A percentile compares a stretch with the other conserved stretches of the same genome.
These are phyloP conservation scores for Lamellibrachia luymesi DNA, from an alignment of 1,140 invertebrate genomes.

Conservation along the genomic window DNA sequence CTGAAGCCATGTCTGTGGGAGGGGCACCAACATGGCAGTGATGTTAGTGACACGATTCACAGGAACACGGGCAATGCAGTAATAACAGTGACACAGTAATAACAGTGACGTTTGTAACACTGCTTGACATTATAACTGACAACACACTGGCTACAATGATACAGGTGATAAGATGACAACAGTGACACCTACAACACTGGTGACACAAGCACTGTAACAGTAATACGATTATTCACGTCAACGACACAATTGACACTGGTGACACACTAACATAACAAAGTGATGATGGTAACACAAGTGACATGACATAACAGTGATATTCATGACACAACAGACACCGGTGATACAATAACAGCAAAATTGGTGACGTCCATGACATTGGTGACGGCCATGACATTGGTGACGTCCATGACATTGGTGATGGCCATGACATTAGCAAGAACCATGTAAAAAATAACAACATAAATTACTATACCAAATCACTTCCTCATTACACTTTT, in stretches of 20 bases:
- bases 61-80: neutral
- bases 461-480: neutral
- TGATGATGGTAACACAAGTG: too few species aligned
- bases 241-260: neutral
- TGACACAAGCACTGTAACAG: neutral
- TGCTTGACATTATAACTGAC: neutral
- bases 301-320: too few species aligned
- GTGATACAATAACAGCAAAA: too few species aligned
- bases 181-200: neutral
- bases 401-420: neutral
- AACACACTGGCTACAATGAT: neutral
- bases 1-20: slow-evolving; percentile 62
- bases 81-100: neutral
- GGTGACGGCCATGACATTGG: too few species aligned
- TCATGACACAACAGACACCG: too few species aligned
- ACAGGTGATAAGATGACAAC: neutral
- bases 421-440: neutral
- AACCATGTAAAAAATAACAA: neutral
- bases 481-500: neutral
- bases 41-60: neutral
- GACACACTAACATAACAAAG: too few species aligned
- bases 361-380: too few species aligned
- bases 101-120: neutral
- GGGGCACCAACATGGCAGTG: slow-evolving; percentile 17
- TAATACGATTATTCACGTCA: neutral